These are phyloP conservation scores for Onychostruthus taczanowskii DNA, from an alignment of 2,113 vertebrate genomes.

Conservation along the genomic window DNA sequence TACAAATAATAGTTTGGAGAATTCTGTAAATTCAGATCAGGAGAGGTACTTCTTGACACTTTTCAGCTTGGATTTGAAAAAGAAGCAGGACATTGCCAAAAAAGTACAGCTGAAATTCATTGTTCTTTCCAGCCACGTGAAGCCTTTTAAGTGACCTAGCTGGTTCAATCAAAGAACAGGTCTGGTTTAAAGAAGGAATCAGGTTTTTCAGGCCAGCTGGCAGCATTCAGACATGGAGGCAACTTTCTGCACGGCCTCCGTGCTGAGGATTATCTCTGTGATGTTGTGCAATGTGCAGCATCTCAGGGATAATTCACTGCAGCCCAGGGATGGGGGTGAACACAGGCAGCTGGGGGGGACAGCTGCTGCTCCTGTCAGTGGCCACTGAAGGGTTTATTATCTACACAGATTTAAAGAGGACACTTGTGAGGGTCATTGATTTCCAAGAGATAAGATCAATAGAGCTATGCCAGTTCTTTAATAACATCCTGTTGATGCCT, in stretches of 20 bases:
- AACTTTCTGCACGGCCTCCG: neutral
- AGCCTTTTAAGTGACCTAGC: neutral
- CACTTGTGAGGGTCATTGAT: neutral
- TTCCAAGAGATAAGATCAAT: neutral
- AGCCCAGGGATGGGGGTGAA: neutral
- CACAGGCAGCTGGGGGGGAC: neutral
- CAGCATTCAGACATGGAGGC: neutral
- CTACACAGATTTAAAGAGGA: neutral
- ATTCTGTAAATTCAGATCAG: neutral
- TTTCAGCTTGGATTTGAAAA: neutral
- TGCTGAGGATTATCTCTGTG: too few species aligned
- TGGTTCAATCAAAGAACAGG: neutral
- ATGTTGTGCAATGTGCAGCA: accelerated
- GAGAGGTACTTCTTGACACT: neutral
- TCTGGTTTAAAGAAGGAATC: neutral
- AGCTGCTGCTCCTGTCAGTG: neutral
- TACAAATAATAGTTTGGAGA: neutral
- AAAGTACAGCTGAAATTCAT: neutral
- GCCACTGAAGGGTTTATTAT: neutral
- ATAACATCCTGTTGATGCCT: neutral
- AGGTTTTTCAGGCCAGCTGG: neutral
- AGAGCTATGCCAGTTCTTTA: neutral
- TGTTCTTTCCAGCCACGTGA: neutral
- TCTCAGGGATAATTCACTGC: too few species aligned
- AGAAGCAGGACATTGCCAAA: neutral